Percentiles rank a stretch among this genome's conserved stretches.
Conservation (phyloP, 2,797 vertebrate genomes). For the Karalla daura region DNA sequence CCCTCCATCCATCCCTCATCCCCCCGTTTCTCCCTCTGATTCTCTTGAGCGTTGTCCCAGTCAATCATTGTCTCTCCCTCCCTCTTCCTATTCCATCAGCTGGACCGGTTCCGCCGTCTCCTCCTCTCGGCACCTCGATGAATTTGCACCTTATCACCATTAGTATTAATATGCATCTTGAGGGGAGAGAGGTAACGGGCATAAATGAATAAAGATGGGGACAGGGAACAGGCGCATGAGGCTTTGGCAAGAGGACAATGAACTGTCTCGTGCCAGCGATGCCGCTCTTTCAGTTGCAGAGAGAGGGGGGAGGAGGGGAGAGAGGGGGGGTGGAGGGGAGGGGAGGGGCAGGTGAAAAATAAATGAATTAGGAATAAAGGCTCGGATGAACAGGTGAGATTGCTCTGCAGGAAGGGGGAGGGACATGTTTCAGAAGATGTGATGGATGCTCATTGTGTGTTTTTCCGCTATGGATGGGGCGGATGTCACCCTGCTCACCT, state of each 20-base stretch:
- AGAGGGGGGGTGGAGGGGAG: neutral
- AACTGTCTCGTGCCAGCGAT: conserved; percentile 53
- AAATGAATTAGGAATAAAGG: conserved; percentile 39
- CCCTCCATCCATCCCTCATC: conserved; percentile 60
- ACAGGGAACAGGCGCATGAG: conserved; percentile 38
- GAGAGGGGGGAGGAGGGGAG: neutral
- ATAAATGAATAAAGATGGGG: conserved; percentile 64
- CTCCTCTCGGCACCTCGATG: conserved; percentile 7
- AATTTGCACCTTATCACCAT: conserved; percentile 47
- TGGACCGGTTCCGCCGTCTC: conserved; percentile 18
- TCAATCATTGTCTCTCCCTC: conserved; percentile 50
- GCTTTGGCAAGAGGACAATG: conserved; percentile 51
- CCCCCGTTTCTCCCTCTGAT: conserved; percentile 31
- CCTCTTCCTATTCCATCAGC: conserved; percentile 37
- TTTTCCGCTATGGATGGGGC: neutral
- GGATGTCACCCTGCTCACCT: neutral
- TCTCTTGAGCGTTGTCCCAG: conserved; percentile 27
- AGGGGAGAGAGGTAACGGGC: conserved; percentile 44
- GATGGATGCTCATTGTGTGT: neutral
- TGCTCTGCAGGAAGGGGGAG: conserved; percentile 10
- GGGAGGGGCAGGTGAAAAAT: conserved; percentile 18
- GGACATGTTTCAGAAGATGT: neutral
- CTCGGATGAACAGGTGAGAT: conserved; percentile 53
- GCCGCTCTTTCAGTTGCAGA: conserved; percentile 16
- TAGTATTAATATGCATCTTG: conserved; percentile 65